Percentiles rank a stretch among this genome's conserved stretches.
These are phyloP conservation scores for Drosophila meridiana DNA, from an alignment of 2,888 invertebrate species.

Conservation along the genomic window DNA sequence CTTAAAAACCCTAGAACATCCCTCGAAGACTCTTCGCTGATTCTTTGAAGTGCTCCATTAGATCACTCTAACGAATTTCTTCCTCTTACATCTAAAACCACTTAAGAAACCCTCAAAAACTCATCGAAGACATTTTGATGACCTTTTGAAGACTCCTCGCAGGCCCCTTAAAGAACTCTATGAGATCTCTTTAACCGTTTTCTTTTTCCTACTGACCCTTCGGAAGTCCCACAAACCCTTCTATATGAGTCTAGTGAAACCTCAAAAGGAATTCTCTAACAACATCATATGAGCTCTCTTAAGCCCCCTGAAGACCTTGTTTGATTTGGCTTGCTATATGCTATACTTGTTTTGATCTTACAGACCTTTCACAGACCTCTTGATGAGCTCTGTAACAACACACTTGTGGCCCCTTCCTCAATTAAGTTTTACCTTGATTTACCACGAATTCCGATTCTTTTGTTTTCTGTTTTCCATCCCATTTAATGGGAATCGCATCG, in stretches of 20 bases:
- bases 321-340: neutral
- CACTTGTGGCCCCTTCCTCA: neutral
- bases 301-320: neutral
- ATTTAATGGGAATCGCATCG: conserved; percentile 41
- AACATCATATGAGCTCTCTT: neutral
- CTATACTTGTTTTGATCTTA: neutral
- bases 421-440: conserved; percentile 15
- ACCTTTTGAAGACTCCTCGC: neutral
- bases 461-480: conserved; percentile 20
- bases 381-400: neutral
- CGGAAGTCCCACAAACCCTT: neutral
- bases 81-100: neutral
- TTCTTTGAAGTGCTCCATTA: neutral
- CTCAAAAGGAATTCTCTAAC: neutral
- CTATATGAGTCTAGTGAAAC: neutral
- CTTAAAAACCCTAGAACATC: too few species aligned
- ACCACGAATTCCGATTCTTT: conserved; percentile 23
- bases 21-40: too few species aligned
- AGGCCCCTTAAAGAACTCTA: neutral
- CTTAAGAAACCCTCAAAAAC: too few species aligned
- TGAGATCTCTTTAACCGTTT: neutral
- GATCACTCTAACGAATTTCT: neutral
- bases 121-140: neutral
- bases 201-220: neutral
- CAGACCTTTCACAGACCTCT: neutral